A percentile compares a stretch with the other conserved stretches of the same genome.
phyloP scores from a whole-genome alignment of 2,797 vertebrate species.

The Malurus splendens region DNA sequence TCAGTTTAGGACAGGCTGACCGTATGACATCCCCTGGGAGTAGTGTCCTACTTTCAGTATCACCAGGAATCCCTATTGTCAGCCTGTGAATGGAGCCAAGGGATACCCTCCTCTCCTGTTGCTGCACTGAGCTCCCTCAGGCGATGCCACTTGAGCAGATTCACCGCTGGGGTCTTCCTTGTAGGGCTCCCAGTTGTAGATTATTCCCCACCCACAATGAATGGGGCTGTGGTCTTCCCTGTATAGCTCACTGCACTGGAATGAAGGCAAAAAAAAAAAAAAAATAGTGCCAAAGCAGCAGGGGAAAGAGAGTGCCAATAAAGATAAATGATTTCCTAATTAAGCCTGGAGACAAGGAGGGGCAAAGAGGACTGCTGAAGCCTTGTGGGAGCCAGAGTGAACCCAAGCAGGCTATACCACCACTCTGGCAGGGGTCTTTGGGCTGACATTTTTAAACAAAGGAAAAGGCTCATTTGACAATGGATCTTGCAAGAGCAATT shows the following conservation, averaged over 20 bases:
- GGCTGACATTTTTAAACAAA: conserved; percentile 67
- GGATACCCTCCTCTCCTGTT: conserved; percentile 33
- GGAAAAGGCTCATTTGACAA: conserved; percentile 58
- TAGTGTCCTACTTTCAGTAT: conserved; percentile 59
- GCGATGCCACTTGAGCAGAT: background rate
- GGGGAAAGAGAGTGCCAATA: conserved; percentile 59
- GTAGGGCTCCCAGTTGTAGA: conserved; percentile 39
- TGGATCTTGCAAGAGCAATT: conserved; percentile 62
- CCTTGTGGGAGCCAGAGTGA: conserved; percentile 59
- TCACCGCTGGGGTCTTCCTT: conserved; percentile 54
- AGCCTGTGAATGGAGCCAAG: conserved; percentile 46
- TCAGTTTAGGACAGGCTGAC: conserved; percentile 60
- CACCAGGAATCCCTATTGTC: conserved; percentile 61
- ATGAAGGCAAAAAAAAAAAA: conserved; percentile 44
- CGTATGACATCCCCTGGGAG: conserved; percentile 34
- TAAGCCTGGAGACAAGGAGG: conserved; percentile 64
- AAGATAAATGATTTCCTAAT: conserved; percentile 66
- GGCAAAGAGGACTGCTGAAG: conserved; percentile 47
- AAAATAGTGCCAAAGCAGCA: conserved; percentile 49
- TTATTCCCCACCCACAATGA: conserved; percentile 60
- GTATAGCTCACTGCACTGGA: conserved; percentile 55
- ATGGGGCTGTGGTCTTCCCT: conserved; percentile 63
- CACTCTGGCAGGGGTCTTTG: conserved; percentile 61
- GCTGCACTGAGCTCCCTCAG: conserved; percentile 28
- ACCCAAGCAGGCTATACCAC: conserved; percentile 57